Base-by-base conservation (phyloP, 2,113 vertebrate species). In the Onychostruthus taczanowskii region DNA sequence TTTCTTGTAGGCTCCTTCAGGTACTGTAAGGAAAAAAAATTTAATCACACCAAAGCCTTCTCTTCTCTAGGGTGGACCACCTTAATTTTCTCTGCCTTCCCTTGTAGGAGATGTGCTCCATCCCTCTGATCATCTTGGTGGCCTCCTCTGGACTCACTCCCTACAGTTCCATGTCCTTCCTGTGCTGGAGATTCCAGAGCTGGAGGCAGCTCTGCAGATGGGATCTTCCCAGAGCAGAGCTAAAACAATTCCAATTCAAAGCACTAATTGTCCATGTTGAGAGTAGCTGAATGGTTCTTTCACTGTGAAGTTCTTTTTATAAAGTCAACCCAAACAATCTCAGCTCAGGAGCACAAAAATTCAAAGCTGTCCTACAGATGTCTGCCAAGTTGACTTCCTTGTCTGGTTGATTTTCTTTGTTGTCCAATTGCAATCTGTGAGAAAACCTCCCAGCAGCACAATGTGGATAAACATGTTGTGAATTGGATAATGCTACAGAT, bases 341-440 rank as follows among this genome's bases (percentile, higher is more conserved):
- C 58, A 70, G 18, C 75, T 91, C 59, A 80, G 62, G 24, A 70
- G 24, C 16, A 47, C 31, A 93, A 64, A 91, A 69, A 83, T 77
- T 79, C 79, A 52, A 90, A 52, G 15, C 46, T 92, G 17, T 90
- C 39, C 49, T 64, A 37, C 75, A 93, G 95, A 68, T 93, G 63
- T 83, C 87, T 94, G 92, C 59, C 43, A 41, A 56, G 43, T 11
- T 73, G 72, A 39, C 35, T 94, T 91, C 72, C 72, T 86, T 86
- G 91, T 80, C 47, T 91, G 63, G 70, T n/a, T 82, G 66, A 66
- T 95, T 95, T 73, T 80, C 55, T 73, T 90, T 87, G 19, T 73
- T 77, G 63, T 62, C 55, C 55, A 31, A 44, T 28, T 85, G 62
- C 84, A 95, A 49, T 76, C 72, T 83, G 39, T 43, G 66, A 85